Evolutionary conservation across 2,888 invertebrate species (phyloP).

Genomic region (Eupithecia tripunctaria): DNA sequence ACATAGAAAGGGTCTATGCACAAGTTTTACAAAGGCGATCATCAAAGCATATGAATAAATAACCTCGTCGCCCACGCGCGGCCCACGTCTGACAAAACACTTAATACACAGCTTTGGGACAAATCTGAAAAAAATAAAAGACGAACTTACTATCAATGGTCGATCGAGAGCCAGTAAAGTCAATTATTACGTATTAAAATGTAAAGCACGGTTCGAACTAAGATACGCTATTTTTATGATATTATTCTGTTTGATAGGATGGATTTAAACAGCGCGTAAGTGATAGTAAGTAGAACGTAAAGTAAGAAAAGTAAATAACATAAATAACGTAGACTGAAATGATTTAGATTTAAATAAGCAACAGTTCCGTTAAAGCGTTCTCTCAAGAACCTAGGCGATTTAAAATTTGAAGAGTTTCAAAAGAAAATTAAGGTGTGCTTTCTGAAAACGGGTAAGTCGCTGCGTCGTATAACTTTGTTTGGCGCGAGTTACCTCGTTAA

Average conservation of each 20-base stretch:
- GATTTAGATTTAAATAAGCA: slow-evolving; percentile 39
- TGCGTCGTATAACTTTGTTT: slow-evolving; percentile 76
- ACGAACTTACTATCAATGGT: slow-evolving; percentile 55
- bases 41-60: slow-evolving; percentile 73
- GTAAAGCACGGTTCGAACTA: slow-evolving; percentile 21
- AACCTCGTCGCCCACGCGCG: slow-evolving; percentile 68
- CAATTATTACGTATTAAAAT: slow-evolving; percentile 51
- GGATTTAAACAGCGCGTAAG: neutral
- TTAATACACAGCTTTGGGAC: slow-evolving; percentile 65
- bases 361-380: slow-evolving; percentile 50
- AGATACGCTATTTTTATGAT: neutral
- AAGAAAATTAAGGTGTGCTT: slow-evolving; percentile 71
- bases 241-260: neutral
- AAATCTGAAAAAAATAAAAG: slow-evolving; percentile 72
- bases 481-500: slow-evolving; percentile 77
- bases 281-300: neutral
- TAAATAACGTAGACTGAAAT: neutral
- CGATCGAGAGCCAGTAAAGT: slow-evolving; percentile 8
- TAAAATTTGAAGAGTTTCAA: slow-evolving; percentile 76
- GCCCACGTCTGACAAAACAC: slow-evolving; percentile 71
- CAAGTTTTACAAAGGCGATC: slow-evolving; percentile 59
- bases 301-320: neutral
- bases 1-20: slow-evolving; percentile 62
- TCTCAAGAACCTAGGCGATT: slow-evolving; percentile 66
- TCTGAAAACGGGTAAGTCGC: slow-evolving; percentile 65